phyloP scores from a whole-genome alignment of 2,113 vertebrate species.

The Mobula hypostoma region DNA sequence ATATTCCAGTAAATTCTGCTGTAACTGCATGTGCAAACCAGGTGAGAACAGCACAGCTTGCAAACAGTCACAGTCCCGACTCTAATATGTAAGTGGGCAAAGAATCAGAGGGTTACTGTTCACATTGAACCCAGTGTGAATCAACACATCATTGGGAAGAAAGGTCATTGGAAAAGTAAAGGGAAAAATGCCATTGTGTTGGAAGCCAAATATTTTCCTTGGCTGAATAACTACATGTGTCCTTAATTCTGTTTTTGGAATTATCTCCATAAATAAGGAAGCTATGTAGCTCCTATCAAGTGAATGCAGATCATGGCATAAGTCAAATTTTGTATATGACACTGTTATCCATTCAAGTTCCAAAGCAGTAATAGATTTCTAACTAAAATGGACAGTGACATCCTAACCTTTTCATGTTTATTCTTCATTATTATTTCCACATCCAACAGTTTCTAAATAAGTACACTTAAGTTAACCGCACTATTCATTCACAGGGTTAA shows the following conservation, averaged over 20 bases:
- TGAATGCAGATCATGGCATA: not conserved
- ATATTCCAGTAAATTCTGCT: not conserved
- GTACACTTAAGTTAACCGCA: not conserved
- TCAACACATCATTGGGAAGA: not conserved
- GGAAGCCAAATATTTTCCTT: not conserved
- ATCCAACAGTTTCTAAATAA: not conserved
- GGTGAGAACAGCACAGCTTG: not conserved
- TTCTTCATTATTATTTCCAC: not conserved
- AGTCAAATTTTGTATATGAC: not conserved
- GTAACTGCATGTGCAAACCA: slow-evolving; percentile 23
- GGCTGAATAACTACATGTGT: not conserved
- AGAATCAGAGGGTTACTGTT: not conserved
- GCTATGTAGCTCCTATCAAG: not conserved
- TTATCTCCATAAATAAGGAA: not conserved
- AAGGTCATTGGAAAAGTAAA: not conserved
- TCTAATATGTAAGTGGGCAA: not conserved
- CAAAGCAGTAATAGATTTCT: not conserved
- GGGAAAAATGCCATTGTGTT: not conserved
- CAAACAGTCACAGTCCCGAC: not conserved
- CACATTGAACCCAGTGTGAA: not conserved
- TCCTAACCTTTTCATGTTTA: not conserved
- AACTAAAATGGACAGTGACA: not conserved
- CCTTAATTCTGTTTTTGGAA: slow-evolving; percentile 13
- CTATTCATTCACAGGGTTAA: not conserved
- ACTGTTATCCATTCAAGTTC: not conserved